phyloP scores from a whole-genome alignment of 2,113 vertebrate species.

The Cryptotis parvus region DNA sequence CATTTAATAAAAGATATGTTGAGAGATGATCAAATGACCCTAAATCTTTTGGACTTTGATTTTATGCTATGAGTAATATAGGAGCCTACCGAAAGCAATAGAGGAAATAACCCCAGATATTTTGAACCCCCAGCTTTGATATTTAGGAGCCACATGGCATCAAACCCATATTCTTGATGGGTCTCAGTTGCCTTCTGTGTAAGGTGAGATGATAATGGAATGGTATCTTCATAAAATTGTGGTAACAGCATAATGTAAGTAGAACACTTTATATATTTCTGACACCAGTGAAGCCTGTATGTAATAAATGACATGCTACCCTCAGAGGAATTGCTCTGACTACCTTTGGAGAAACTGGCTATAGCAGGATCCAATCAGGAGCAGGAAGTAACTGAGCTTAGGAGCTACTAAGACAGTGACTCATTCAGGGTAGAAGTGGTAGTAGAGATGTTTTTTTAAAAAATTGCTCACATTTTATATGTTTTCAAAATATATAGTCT shows the following conservation, averaged over 20 bases:
- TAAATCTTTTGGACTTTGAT: background rate
- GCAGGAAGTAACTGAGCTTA: background rate
- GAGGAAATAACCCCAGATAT: background rate
- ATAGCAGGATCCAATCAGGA: background rate
- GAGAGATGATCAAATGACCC: background rate
- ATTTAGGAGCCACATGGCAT: background rate
- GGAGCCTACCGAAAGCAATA: background rate
- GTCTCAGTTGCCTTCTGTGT: background rate
- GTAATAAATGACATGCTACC: background rate
- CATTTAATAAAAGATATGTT: background rate
- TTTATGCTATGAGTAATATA: background rate
- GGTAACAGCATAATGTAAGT: background rate
- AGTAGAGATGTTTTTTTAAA: background rate
- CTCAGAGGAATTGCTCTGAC: background rate
- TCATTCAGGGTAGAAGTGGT: background rate
- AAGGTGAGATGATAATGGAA: background rate
- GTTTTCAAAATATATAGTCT: background rate
- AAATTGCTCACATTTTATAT: background rate
- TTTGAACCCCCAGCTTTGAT: background rate
- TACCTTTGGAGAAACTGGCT: background rate
- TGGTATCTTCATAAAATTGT: background rate
- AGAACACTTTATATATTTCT: background rate
- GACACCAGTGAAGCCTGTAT: background rate
- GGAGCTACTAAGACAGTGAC: background rate
- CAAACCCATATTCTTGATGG: background rate